Evolutionary conservation across 1,140 invertebrate species (phyloP), one percentile per base, ranked within the genome.

Genomic region (Zaprionus nigranus): DNA sequence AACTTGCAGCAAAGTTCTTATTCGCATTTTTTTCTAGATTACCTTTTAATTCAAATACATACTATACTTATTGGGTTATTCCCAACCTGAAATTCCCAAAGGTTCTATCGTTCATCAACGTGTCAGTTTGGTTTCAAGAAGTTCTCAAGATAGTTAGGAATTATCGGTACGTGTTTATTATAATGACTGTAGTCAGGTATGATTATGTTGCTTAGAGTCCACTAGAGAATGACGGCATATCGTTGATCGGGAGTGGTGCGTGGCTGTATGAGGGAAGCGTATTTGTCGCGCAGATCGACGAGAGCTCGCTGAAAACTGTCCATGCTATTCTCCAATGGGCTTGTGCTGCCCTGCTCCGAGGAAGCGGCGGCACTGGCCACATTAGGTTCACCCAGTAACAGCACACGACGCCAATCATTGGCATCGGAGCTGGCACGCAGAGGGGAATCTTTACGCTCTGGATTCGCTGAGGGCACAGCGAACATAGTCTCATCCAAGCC

Each of bases 101-200:
- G n/a, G 40, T 17, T 46, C 7, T 46, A 46, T 46, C 40, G 40
- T 17, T 9, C n/a, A 46, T 46, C 46, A 13, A 22, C 20, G 12
- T 51, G 46, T 51, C 20, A 20, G 20, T 49, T 22, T 49, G 9
- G 17, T 17, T 22, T 26, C 36, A 9, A 61, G 46, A 68, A 28
- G 38, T 15, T 53, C 34, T 57, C 63, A 57, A 65, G 53, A 65
- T 65, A 51, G 24, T 82, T 76, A 79, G 74, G 68, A 60, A 67
- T 88, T 78, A 87, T 87, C 83, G 81, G 81, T 83, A 75, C 80
- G 38, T 61, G 67, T 77, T 80, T 82, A 66, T 79, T 82, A 56
- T 74, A 67, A 67, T 82, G 67, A 61, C 34, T 28, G 56, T 53
- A 24, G 30, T 62, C 28, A 20, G 49, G 72, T 57, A 26, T 64